Evolutionary conservation across 2,888 invertebrate genomes (phyloP), one percentile per base, ranked within the genome.

Genomic region (Chloroclystis v-ata): DNA sequence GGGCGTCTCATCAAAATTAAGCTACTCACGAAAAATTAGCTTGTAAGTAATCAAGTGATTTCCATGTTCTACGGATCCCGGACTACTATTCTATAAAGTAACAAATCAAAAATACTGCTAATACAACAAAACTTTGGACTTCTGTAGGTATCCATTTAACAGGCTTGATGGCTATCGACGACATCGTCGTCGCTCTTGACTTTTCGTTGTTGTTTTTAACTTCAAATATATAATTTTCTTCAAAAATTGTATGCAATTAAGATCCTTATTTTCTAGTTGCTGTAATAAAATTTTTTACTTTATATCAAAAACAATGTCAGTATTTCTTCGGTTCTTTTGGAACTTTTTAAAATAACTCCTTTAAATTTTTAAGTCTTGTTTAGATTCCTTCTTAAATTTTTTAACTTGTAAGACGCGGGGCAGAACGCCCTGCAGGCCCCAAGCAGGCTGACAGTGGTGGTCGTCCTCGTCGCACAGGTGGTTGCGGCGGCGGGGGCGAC

Each of bases 111-210:
- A 43, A 43, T 16, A 43, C 42, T 43, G 35, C 42, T 35, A 35
- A 26, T 42, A 42, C 33, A 43, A 43, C 28, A 33, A 43, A 42
- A 43, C 26, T 43, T 43, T 43, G 42, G 14, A 43, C 42, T 43
- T 43, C 42, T 41, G 40, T 40, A n/a, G n/a, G n/a, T n/a, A 30
- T 40, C 41, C 41, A 41, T 41, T 41, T 41, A 41, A 41, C 32
- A 32, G 41, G 41, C 35, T 43, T 43, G 35, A 39, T 37, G 26
- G 37, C 20, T 28, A 28, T 39, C 37, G 37, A 37, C 37, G 37
- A 37, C 37, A 26, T 39, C 39, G 39, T 39, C 16, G 35, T 12
- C 4, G 41, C 29, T 33, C 29, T 37, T 37, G 16, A 37, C 35
- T 26, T 30, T 37, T 37, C 37, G 37, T 39, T 29, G 35, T 12